Evolutionary conservation across 1,140 invertebrate genomes (phyloP).

Genomic region (Drosophila sulfurigaster): DNA sequence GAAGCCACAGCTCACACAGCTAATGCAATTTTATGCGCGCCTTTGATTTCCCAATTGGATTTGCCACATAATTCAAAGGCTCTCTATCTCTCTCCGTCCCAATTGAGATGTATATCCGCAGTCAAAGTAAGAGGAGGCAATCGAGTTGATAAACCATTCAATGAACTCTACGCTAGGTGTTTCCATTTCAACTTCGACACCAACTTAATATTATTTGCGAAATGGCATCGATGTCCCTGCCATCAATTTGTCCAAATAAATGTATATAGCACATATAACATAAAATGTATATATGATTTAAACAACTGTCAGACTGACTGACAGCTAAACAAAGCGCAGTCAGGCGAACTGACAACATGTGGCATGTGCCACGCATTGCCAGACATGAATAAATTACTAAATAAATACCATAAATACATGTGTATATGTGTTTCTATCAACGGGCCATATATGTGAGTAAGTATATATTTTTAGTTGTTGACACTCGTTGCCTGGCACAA

Average conservation of each 20-base stretch:
- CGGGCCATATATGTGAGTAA: conserved; percentile 4
- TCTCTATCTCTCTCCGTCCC: not conserved
- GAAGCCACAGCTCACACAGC: not conserved
- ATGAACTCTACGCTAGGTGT: conserved; percentile 7
- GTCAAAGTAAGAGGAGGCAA: conserved; percentile 27
- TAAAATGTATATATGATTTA: conserved; percentile 58
- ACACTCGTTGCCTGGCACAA: conserved; percentile 65
- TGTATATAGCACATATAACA: not conserved
- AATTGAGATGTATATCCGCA: conserved; percentile 30
- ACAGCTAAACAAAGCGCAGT: conserved; percentile 54
- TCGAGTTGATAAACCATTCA: conserved; percentile 34
- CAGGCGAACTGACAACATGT: conserved; percentile 50
- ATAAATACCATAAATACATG: conserved; percentile 78
- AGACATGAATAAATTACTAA: conserved; percentile 74
- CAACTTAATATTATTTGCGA: conserved; percentile 9
- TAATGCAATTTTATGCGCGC: conserved; percentile 59
- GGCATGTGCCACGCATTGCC: conserved; percentile 46
- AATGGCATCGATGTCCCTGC: conserved; percentile 13
- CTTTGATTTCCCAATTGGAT: conserved; percentile 63
- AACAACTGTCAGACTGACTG: conserved; percentile 69
- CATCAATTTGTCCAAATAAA: conserved; percentile 44
- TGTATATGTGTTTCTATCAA: conserved; percentile 12
- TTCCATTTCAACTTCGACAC: conserved; percentile 24
- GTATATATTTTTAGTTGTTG: conserved; percentile 57
- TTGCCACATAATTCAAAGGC: conserved; percentile 45